Evolutionary conservation across 2,888 invertebrate species (phyloP), one percentile per base, ranked within the genome.

Genomic region (Chymomyza caudatula): DNA sequence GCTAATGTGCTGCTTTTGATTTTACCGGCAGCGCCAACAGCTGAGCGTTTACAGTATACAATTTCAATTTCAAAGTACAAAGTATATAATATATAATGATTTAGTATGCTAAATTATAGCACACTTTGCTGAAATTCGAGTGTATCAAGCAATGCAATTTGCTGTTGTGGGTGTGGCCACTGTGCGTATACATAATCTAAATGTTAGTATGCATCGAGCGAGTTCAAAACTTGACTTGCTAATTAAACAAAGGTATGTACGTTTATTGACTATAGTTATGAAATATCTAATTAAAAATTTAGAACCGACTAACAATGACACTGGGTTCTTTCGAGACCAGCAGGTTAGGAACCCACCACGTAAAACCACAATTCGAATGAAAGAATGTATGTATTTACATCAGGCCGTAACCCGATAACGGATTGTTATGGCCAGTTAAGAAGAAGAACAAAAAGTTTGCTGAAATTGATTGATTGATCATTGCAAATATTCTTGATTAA

Each of bases 1-100:
- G 73, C 75, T 75, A 65, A 60, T 63, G 60, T 49, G 62, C 5
- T 22, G 59, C 23, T 42, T 42, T 53, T 25, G 15, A 58, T 65
- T 54, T 55, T 65, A 59, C 59, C 65, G 59, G 29, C 37, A 53
- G 58, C 52, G 29, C 29, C 5, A 25, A 25, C 25, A 25, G 25
- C 25, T 25, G 25, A 8, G 29, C 29, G 29, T 11, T 37, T 11
- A 37, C 2, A 37, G 11, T 37, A 37, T 37, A 37, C 11, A 37
- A 37, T 37, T 37, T 37, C 11, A 37, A 37, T 37, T 37, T 37
- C 29, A 8, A 37, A 37, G 29, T 13, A 8, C 11, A 37, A 37
- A 37, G 3, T 11, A 37, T 11, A 37, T 1, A 11, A 13, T 13
- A 37, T 11, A 37, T 13, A 37, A 37, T 37, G 8, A 37, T 37